Base-by-base conservation (phyloP, 2,113 vertebrate species). In the Otus sunia region DNA sequence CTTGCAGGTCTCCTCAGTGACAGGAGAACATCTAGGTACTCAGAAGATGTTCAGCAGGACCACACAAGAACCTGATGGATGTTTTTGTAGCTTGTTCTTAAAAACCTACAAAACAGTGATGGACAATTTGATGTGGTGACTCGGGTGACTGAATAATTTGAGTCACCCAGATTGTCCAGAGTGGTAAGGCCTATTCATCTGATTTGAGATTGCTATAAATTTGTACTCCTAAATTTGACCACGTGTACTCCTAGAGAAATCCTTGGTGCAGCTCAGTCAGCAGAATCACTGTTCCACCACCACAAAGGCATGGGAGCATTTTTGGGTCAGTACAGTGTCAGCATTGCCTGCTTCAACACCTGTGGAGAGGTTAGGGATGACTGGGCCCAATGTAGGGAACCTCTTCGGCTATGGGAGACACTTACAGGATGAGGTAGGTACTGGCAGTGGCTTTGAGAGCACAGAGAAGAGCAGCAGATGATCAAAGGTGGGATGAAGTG, bases 381-480 rank as follows among this genome's bases (percentile, higher is more conserved):
- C 63, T 73, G 43, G 60, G n/a, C 43, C 81, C 29, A 32, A 9
- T 1, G 4, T 16, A 59, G 21, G 68, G 15, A 93, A 34, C 13
- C 4, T n/a, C 18, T 66, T 64, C 36, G 68, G 50, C 76, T 34
- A 12, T 30, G 62, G 55, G 4, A 13, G 55, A 18, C 20, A 4
- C 18, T 32, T 8, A 1, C 0, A 3, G 55, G 26, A 12, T 12
- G 26, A 36, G 12, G 37, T 25, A 56, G 12, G 10, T 58, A 27
- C 34, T 71, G 69, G 41, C n/a, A 25, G 43, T 36, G 39, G 53
- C 20, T 55, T 60, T 96, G 68, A 18, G 7, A 68, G 83, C n/a
- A 55, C 56, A 60, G 50, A 85, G 36, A 81, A 58, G 21, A 78
- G 71, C 52, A 72, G 71, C 67, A 45, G 37, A 30, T 43, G 23